A percentile compares a stretch with the other conserved stretches of the same genome.
Conservation (phyloP, 2,888 invertebrate species). For the Stegophylla sp. region DNA sequence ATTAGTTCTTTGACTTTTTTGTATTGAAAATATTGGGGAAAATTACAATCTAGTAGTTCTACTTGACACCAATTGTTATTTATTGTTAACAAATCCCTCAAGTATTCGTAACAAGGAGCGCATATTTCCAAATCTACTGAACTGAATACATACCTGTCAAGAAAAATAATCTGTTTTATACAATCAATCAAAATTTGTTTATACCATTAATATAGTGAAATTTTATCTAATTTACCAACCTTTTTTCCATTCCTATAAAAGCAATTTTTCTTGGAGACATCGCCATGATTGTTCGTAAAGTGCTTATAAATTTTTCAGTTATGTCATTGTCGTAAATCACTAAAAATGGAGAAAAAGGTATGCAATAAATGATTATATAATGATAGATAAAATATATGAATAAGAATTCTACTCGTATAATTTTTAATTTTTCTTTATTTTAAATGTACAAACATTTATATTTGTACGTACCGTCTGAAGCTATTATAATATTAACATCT, state of each 20-base stretch:
- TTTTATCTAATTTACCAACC: slow-evolving; percentile 63
- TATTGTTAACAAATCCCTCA: slow-evolving; percentile 64
- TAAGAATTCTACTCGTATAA: slow-evolving; percentile 47
- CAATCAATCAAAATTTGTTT: not conserved
- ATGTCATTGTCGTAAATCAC: slow-evolving; percentile 85
- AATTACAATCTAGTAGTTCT: slow-evolving; percentile 38
- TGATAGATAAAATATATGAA: not conserved
- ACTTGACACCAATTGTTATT: slow-evolving; percentile 41
- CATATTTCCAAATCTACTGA: slow-evolving; percentile 78
- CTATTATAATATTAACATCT: slow-evolving; percentile 74
- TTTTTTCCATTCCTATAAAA: slow-evolving; percentile 82
- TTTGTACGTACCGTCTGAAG: slow-evolving; percentile 83
- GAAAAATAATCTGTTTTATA: slow-evolving; percentile 36
- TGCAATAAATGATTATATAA: not conserved
- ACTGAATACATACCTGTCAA: slow-evolving; percentile 78
- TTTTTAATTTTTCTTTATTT: not conserved
- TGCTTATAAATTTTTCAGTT: slow-evolving; percentile 79
- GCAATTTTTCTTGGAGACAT: slow-evolving; percentile 70
- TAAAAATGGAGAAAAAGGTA: slow-evolving; percentile 64
- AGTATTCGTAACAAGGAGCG: slow-evolving; percentile 89
- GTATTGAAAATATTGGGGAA: slow-evolving; percentile 74
- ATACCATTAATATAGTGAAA: not conserved
- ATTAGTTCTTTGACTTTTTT: slow-evolving; percentile 80
- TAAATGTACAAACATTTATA: slow-evolving; percentile 15
- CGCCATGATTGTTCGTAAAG: slow-evolving; percentile 74